Evolutionary conservation across 92 coral and sea anemone species (phyloP).

Genomic region (Phenganax subtilis): DNA sequence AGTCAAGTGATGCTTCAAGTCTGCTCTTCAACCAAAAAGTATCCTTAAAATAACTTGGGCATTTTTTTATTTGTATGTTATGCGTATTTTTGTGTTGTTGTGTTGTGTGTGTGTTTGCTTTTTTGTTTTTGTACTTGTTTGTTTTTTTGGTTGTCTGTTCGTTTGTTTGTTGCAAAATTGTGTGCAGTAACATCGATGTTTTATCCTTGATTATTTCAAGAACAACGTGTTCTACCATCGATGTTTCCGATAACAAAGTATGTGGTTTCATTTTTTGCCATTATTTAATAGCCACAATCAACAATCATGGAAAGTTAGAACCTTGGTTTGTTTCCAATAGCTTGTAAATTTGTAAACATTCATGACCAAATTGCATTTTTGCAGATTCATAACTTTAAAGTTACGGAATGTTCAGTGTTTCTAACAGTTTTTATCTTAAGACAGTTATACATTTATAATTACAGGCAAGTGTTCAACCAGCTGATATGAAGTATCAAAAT

Average conservation of each 20-base stretch:
- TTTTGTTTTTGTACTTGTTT: neutral
- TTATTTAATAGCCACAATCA: neutral
- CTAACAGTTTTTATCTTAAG: too few relatives aligned
- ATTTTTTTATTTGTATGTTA: neutral
- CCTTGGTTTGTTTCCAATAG: too few relatives aligned
- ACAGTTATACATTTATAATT: neutral
- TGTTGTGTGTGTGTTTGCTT: neutral
- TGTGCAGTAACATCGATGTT: too few relatives aligned
- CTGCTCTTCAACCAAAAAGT: slow-evolving; percentile 91
- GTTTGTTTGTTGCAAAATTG: too few relatives aligned
- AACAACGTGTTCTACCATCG: slow-evolving; percentile 74
- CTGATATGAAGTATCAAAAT: slow-evolving; percentile 82
- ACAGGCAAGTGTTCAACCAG: slow-evolving; percentile 87
- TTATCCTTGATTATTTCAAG: slow-evolving; percentile 23
- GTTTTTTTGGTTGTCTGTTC: neutral
- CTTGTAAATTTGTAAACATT: neutral
- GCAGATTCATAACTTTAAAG: too few relatives aligned
- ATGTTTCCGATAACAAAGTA: slow-evolving; percentile 39
- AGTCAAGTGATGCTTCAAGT: slow-evolving; percentile 68
- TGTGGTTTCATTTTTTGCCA: neutral
- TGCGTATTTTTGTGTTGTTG: neutral
- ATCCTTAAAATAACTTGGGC: slow-evolving; percentile 33
- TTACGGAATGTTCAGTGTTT: too few relatives aligned
- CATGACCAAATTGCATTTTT: too few relatives aligned
- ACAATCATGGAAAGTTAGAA: neutral